phyloP scores from a whole-genome alignment of 2,888 invertebrate species.

The Serrognathus titanus region DNA sequence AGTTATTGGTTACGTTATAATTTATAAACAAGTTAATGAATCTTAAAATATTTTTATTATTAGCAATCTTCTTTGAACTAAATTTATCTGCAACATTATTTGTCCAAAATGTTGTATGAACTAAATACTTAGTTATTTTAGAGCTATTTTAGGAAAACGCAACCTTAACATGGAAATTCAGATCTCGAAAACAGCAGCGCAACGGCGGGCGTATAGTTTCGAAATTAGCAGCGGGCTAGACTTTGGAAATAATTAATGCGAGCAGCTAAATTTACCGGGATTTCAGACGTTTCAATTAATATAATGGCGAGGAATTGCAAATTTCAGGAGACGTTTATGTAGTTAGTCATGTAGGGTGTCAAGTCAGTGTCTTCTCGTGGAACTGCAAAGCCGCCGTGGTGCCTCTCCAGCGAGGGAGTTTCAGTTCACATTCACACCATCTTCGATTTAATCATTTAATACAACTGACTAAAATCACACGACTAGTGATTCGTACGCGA shows the following conservation, averaged over 20 bases:
- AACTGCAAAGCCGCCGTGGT: background rate
- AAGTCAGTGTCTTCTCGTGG: slow-evolving; percentile 3
- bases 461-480: background rate
- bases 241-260: slow-evolving; percentile 2
- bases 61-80: too few relatives aligned
- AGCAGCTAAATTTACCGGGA: slow-evolving; percentile 11
- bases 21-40: too few relatives aligned
- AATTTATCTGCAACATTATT: too few relatives aligned
- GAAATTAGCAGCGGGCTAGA: background rate
- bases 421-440: background rate
- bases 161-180: too few relatives aligned
- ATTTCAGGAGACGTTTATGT: slow-evolving; percentile 1
- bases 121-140: too few relatives aligned
- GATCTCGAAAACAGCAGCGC: too few relatives aligned
- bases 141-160: too few relatives aligned
- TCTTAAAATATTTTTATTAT: too few relatives aligned
- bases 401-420: background rate
- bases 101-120: too few relatives aligned
- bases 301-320: slow-evolving; percentile 4
- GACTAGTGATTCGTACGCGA: background rate
- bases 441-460: background rate
- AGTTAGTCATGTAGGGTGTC: slow-evolving; percentile 5
- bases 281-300: slow-evolving; percentile 3
- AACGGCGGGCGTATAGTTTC: background rate
- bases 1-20: too few relatives aligned